Conservation (phyloP, 2,113 vertebrate species). For the Campylomormyrus tamandua region DNA sequence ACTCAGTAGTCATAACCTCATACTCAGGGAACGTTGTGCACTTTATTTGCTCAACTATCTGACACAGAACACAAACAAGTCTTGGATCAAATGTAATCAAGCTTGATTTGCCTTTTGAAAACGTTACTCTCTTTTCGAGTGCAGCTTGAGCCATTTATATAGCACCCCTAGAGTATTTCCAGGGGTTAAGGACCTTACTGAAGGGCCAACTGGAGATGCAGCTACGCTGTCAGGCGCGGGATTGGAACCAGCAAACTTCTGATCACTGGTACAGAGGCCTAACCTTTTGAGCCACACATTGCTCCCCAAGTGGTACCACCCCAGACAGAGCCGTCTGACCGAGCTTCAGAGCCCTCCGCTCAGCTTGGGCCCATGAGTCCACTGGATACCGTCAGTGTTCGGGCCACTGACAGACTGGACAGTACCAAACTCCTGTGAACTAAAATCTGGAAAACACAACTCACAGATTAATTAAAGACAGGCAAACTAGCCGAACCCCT, state of each 20-base stretch:
- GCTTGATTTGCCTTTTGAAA: neutral
- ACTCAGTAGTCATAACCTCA: neutral
- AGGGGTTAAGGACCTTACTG: neutral
- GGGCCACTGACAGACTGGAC: neutral
- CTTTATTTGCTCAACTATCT: neutral
- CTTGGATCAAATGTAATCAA: neutral
- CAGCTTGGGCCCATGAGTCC: neutral
- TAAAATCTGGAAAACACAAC: neutral
- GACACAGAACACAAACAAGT: neutral
- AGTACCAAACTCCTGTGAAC: neutral
- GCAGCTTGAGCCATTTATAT: neutral
- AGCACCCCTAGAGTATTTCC: neutral
- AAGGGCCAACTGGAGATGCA: neutral
- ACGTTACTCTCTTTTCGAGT: neutral
- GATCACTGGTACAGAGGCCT: neutral
- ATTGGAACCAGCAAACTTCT: neutral
- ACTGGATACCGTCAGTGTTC: neutral
- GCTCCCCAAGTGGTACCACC: neutral
- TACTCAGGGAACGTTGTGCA: neutral
- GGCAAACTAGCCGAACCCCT: neutral
- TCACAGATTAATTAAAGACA: neutral
- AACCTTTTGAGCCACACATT: neutral
- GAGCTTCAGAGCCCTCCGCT: neutral
- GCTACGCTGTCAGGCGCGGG: neutral
- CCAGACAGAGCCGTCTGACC: neutral